Evolutionary conservation across 2,797 vertebrate genomes (phyloP).

Genomic region (Aphelocoma californica): DNA sequence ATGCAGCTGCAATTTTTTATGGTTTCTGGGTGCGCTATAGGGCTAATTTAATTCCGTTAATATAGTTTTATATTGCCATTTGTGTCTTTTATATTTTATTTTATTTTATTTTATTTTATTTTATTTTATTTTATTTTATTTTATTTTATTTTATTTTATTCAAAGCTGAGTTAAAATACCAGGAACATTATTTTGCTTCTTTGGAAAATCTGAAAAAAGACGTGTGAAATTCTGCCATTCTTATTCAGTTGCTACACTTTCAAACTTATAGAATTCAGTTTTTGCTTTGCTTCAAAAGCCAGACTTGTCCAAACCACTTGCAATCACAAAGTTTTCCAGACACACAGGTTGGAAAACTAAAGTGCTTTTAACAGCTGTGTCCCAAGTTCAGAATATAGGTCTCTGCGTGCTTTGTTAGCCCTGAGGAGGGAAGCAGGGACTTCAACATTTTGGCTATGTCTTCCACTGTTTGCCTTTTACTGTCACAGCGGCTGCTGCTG

Average conservation of each 20-base stretch:
- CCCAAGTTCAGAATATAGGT: slow-evolving; percentile 60
- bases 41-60: not conserved
- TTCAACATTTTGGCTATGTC: slow-evolving; percentile 59
- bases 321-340: slow-evolving; percentile 63
- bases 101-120: not conserved
- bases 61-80: not conserved
- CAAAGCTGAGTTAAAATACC: not conserved
- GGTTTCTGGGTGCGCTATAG: not conserved
- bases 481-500: slow-evolving; percentile 56
- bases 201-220: slow-evolving; percentile 28
- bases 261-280: slow-evolving; percentile 31
- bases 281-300: slow-evolving; percentile 32
- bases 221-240: slow-evolving; percentile 51
- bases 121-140: not conserved
- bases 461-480: slow-evolving; percentile 65
- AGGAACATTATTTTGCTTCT: not conserved
- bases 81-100: not conserved
- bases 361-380: slow-evolving; percentile 76
- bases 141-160: not conserved
- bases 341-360: slow-evolving; percentile 60
- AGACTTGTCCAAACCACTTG: slow-evolving; percentile 67
- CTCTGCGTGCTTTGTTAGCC: slow-evolving; percentile 56
- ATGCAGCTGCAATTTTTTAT: not conserved
- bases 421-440: slow-evolving; percentile 72
- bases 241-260: slow-evolving; percentile 4